Percentiles rank a stretch among this genome's conserved stretches.
Evolutionary conservation across 2,888 invertebrate genomes (phyloP).

Genomic region (Heliconius aoede): DNA sequence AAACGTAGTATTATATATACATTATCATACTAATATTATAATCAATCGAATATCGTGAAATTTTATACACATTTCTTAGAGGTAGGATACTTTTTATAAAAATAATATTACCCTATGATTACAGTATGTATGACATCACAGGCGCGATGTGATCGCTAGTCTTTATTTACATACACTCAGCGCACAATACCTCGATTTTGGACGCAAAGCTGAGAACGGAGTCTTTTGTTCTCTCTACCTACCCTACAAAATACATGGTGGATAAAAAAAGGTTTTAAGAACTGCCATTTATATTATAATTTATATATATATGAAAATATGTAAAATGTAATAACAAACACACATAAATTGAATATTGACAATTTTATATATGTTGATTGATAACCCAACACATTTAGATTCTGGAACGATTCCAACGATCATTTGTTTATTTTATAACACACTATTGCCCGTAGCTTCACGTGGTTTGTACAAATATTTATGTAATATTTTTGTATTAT

Average conservation of each 20-base stretch:
- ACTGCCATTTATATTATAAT: no score
- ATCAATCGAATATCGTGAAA: no score
- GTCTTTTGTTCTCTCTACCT: no score
- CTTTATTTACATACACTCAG: no score
- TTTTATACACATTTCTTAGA: no score
- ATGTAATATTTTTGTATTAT: not conserved
- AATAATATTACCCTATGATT: no score
- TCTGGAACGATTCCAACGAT: constrained; percentile 17
- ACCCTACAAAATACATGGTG: not conserved
- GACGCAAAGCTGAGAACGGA: not conserved
- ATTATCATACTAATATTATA: no score
- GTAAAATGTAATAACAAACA: constrained; percentile 2
- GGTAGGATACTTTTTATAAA: no score
- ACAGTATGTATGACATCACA: no score
- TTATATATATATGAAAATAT: not conserved
- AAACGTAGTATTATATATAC: no score
- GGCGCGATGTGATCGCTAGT: no score
- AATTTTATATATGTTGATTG: constrained; percentile 2
- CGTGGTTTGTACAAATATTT: not conserved
- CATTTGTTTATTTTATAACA: not conserved
- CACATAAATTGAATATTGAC: constrained; percentile 9
- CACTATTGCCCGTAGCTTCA: not conserved
- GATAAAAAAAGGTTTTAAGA: not conserved
- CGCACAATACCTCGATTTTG: not conserved
- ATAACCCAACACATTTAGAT: constrained; percentile 13